phyloP scores from a whole-genome alignment of 2,797 vertebrate species.

The Otolemur crassicaudatus region DNA sequence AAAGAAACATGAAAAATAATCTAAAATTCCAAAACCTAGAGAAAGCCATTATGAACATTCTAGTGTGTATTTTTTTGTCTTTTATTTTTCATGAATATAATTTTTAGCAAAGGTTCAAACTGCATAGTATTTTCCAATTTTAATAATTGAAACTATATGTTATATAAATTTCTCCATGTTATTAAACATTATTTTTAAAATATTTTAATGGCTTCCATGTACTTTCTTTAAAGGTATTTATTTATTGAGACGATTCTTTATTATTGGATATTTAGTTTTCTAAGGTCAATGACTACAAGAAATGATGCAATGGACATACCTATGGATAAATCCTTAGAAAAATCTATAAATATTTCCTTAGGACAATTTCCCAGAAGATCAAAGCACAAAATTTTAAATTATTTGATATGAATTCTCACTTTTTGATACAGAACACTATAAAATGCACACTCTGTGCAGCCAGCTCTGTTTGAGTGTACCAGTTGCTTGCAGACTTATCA shows the following conservation, averaged over 20 bases:
- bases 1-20: neutral
- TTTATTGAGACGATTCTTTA: neutral
- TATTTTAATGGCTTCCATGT: neutral
- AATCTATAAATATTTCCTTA: conserved; percentile 16
- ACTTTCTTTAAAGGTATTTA: conserved; percentile 31
- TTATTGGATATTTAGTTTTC: neutral
- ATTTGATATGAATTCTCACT: neutral
- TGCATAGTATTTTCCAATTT: conserved; percentile 6
- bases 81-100: neutral
- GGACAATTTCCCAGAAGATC: neutral
- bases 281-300: conserved; percentile 8
- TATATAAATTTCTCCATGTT: neutral
- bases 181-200: conserved; percentile 42
- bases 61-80: neutral
- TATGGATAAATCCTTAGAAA: neutral
- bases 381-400: neutral
- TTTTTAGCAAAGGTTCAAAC: conserved; percentile 29
- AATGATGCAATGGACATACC: neutral
- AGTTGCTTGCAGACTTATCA: neutral
- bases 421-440: neutral
- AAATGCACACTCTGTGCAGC: neutral
- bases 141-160: conserved; percentile 10
- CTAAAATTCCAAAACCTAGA: conserved; percentile 19
- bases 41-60: neutral
- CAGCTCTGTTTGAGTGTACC: neutral